These are phyloP conservation scores for Pantelozetes paolii DNA, from an alignment of 2,888 invertebrate genomes.

Conservation along the genomic window DNA sequence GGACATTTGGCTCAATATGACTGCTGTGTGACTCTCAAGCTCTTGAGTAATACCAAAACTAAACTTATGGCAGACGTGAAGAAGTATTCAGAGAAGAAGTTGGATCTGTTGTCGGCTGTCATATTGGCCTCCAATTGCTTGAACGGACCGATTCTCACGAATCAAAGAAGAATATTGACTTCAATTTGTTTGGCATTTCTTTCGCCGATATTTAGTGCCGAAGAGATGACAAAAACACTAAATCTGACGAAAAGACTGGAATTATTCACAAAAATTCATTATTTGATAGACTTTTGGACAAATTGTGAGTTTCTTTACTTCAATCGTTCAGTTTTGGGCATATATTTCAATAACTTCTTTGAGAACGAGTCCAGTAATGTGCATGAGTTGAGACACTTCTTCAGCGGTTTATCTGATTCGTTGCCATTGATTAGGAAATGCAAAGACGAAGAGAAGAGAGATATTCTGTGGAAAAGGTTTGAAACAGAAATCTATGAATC, in stretches of 20 bases:
- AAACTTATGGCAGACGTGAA: conserved; percentile 41
- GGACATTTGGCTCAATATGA: conserved; percentile 39
- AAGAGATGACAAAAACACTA: conserved; percentile 38
- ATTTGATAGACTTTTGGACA: conserved; percentile 15
- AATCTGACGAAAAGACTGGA: conserved; percentile 5
- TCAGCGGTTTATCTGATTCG: conserved; percentile 38
- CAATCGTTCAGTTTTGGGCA: conserved; percentile 36
- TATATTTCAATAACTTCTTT: conserved; percentile 39
- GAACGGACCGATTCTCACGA: conserved; percentile 51
- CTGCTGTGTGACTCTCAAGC: conserved; percentile 37
- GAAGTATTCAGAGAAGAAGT: conserved; percentile 52
- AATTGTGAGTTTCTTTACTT: conserved; percentile 43
- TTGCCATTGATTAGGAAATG: conserved; percentile 32
- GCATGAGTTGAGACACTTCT: conserved; percentile 43
- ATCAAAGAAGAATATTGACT: conserved; percentile 35
- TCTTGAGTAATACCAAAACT: conserved; percentile 35
- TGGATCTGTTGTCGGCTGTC: conserved; percentile 63
- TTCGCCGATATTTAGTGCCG: conserved; percentile 23
- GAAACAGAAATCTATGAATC: conserved; percentile 24
- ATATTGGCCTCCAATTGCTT: conserved; percentile 61
- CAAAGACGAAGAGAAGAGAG: conserved; percentile 34
- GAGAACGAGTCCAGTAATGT: conserved; percentile 32
- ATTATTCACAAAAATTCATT: conserved; percentile 34
- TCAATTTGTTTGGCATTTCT: conserved; percentile 40
- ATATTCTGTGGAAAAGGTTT: conserved; percentile 12